Percentiles rank a stretch among this genome's conserved stretches.
Evolutionary conservation across 2,113 vertebrate genomes (phyloP).

Genomic region (Rhinogobius similis): DNA sequence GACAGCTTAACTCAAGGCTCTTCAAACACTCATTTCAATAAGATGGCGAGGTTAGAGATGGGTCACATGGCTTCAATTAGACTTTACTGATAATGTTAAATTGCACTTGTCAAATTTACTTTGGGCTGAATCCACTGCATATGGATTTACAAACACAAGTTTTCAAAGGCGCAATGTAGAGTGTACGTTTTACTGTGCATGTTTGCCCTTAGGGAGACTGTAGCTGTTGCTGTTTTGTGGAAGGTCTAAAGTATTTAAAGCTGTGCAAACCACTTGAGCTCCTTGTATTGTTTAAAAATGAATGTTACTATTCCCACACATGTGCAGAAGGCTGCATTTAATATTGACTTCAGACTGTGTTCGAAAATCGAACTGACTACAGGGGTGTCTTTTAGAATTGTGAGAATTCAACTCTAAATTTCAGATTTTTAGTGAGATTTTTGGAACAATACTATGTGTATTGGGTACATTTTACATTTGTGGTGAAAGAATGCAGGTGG

Average conservation of each 20-base stretch:
- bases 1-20: neutral
- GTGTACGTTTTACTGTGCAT: neutral
- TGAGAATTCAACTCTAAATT: too few species aligned
- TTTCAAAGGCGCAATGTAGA: neutral
- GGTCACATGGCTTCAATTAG: neutral
- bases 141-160: too few species aligned
- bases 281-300: neutral
- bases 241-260: neutral
- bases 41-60: neutral
- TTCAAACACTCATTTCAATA: neutral
- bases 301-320: neutral
- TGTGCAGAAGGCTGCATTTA: neutral
- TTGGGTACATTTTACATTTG: too few species aligned
- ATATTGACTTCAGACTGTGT: neutral
- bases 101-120: neutral
- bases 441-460: too few species aligned
- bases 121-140: neutral
- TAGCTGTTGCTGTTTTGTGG: neutral
- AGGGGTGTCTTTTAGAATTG: neutral
- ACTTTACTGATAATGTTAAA: neutral
- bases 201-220: neutral
- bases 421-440: too few species aligned
- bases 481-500: neutral
- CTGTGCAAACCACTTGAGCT: neutral
- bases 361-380: neutral